Evolutionary conservation across 2,113 vertebrate species (phyloP), one percentile per base, ranked within the genome.

Genomic region (Prochilodus magdalenae): DNA sequence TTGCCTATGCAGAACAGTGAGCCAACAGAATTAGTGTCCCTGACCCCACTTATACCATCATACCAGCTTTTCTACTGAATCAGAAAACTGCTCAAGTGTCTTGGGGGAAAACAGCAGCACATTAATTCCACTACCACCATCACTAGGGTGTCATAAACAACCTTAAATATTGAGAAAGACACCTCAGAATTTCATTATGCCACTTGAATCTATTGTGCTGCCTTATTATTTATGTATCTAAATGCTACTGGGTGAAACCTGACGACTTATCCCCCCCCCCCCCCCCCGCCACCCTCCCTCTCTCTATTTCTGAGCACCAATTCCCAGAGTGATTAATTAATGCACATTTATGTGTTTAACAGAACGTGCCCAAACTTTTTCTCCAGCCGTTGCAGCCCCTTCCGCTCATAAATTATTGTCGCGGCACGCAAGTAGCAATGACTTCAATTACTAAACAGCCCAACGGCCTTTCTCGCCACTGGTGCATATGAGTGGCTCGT

Each of bases 271-370:
- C 24, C 44, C 81, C 83, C 84, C 87, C 73, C 86, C n/a, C n/a
- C n/a, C n/a, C n/a, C n/a, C n/a, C n/a, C n/a, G n/a, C n/a, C n/a
- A n/a, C n/a, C n/a, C 89, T 79, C 67, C 81, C 65, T 82, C 75
- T 53, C 78, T 16, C 87, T 5, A 26, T 87, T 88, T 88, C 74
- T 78, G 79, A 84, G 51, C 72, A 62, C 70, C 33, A 51, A 75
- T 88, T 91, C 88, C 90, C 86, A 86, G 55, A 88, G 91, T 90
- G 89, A 92, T 91, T 91, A 88, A 93, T 93, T 89, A 89, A 90
- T 87, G 88, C 88, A 86, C 86, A 91, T 91, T 91, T 85, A 90
- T 89, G 83, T 86, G 83, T 81, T 82, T 84, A 92, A 89, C 86
- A 88, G 85, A 88, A 89, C 72, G n/a, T 29, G 73, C 79, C 57